Conservation (phyloP, 1,140 invertebrate genomes). For the Matsumurasca onukii region DNA sequence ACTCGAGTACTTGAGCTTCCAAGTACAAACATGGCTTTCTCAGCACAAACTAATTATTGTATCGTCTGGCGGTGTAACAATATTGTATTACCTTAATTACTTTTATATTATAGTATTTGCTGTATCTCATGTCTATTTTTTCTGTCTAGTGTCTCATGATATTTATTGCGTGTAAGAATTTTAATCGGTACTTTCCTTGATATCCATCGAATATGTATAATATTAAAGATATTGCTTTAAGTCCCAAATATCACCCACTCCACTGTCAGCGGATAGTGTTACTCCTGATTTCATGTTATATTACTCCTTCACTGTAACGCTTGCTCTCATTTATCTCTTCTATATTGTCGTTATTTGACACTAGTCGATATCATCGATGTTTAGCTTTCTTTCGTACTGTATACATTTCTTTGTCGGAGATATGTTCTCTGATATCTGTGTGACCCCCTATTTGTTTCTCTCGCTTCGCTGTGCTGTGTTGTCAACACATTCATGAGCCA, state of each 20-base stretch:
- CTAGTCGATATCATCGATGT: slow-evolving; percentile 38
- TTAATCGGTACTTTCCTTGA: slow-evolving; percentile 28
- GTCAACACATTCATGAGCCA: slow-evolving; percentile 27
- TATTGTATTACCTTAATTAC: slow-evolving; percentile 31
- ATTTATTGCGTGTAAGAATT: slow-evolving; percentile 34
- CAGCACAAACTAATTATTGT: slow-evolving; percentile 38
- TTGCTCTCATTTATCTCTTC: slow-evolving; percentile 28
- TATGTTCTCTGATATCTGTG: slow-evolving; percentile 33
- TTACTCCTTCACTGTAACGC: slow-evolving; percentile 8
- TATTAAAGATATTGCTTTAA: slow-evolving; percentile 13
- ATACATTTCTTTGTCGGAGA: slow-evolving; percentile 23
- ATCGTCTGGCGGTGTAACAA: slow-evolving; percentile 31
- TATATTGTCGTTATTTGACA: slow-evolving; percentile 30
- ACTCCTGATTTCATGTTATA: slow-evolving; percentile 9
- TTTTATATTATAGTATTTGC: slow-evolving; percentile 32
- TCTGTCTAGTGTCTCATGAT: slow-evolving; percentile 33
- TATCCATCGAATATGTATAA: slow-evolving; percentile 28
- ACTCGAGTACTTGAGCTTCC: slow-evolving; percentile 39
- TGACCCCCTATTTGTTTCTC: slow-evolving; percentile 35
- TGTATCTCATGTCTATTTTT: slow-evolving; percentile 34
- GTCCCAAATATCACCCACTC: background rate
- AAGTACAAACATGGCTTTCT: slow-evolving; percentile 35
- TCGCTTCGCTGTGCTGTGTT: slow-evolving; percentile 27
- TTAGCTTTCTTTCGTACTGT: slow-evolving; percentile 37
- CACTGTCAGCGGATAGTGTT: background rate